Conservation (phyloP, 2,113 vertebrate genomes). For the Pomatorhinus ruficollis region DNA sequence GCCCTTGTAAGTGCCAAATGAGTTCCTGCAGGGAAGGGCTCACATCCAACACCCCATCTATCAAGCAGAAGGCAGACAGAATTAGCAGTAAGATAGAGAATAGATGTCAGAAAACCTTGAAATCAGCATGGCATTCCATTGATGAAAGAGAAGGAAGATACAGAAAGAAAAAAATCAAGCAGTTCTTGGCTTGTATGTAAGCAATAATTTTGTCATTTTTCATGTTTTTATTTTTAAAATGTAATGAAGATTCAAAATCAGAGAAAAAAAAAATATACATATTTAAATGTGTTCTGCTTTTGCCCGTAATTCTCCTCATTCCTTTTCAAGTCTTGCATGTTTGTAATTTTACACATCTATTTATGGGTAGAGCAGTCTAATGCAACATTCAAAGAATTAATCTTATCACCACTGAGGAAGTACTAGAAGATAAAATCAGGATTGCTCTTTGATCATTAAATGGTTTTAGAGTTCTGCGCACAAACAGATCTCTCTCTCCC, state of each 20-base stretch:
- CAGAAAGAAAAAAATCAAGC: not conserved
- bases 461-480: slow-evolving; percentile 26
- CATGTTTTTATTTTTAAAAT: not conserved
- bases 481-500: not conserved
- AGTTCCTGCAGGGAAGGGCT: slow-evolving; percentile 36
- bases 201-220: not conserved
- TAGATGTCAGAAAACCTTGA: not conserved
- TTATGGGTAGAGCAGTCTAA: not conserved
- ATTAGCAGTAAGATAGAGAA: not conserved
- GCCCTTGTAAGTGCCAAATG: slow-evolving; percentile 6
- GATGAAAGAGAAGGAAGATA: not conserved
- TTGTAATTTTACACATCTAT: slow-evolving; percentile 22
- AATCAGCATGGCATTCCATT: not conserved
- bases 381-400: slow-evolving; percentile 39
- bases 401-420: slow-evolving; percentile 53
- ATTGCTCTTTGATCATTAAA: slow-evolving; percentile 55
- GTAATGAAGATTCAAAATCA: not conserved
- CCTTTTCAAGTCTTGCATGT: not conserved
- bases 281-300: not conserved
- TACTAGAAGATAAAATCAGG: slow-evolving; percentile 52
- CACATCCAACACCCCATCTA: slow-evolving; percentile 21
- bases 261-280: not conserved
- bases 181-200: not conserved
- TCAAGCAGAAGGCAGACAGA: not conserved
- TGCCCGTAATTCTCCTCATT: not conserved